Percentiles rank a stretch among this genome's conserved stretches.
These are phyloP conservation scores for Epinephelus lanceolatus DNA, from an alignment of 2,113 vertebrate species.

Conservation along the genomic window DNA sequence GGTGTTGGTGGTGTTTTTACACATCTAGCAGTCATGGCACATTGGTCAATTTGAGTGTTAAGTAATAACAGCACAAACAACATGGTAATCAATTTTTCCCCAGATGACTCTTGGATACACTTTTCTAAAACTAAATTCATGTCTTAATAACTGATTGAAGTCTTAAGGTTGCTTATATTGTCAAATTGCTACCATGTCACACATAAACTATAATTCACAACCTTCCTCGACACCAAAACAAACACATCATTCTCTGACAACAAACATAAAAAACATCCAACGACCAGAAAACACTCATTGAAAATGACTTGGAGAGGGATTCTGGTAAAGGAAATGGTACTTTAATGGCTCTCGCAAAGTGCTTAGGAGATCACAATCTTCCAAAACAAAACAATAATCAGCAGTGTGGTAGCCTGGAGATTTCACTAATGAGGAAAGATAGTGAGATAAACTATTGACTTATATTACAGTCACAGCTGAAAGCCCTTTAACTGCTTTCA, in stretches of 20 bases:
- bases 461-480: constrained; percentile 68
- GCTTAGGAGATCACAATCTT: constrained; percentile 63
- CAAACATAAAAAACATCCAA: constrained; percentile 43
- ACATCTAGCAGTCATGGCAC: neutral
- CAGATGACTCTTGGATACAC: neutral
- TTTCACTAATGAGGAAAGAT: constrained; percentile 73
- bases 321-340: constrained; percentile 67
- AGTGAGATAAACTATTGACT: constrained; percentile 67
- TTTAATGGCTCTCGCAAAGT: constrained; percentile 73
- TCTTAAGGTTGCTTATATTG: neutral
- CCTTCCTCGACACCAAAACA: constrained; percentile 38
- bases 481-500: constrained; percentile 69
- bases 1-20: no score
- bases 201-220: constrained; percentile 21
- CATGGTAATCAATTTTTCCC: neutral
- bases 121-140: constrained; percentile 12
- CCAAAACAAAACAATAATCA: constrained; percentile 74
- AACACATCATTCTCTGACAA: constrained; percentile 39
- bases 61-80: neutral
- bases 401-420: constrained; percentile 62
- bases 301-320: constrained; percentile 48
- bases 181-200: neutral
- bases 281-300: constrained; percentile 24
- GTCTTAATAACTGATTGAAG: constrained; percentile 19
- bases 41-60: neutral